Percentiles rank a stretch among this genome's conserved stretches.
Evolutionary conservation across 2,888 invertebrate species (phyloP).

Genomic region (Drosophila subquinaria): DNA sequence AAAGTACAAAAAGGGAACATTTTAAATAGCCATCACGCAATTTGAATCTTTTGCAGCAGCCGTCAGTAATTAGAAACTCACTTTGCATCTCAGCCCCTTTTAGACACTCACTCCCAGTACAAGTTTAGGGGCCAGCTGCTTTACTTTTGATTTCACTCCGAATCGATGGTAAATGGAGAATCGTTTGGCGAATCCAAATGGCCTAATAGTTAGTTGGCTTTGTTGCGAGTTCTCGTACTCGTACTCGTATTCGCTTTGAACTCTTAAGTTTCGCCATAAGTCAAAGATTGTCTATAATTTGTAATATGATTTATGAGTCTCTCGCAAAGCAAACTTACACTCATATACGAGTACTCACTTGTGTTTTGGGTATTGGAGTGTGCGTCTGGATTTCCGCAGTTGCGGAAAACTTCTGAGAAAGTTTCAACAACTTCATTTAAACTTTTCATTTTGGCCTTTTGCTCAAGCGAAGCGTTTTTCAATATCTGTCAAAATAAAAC

Average conservation of each 20-base stretch:
- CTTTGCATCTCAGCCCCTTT: slow-evolving; percentile 4
- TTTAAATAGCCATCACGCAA: slow-evolving; percentile 47
- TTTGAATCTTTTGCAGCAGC: slow-evolving; percentile 54
- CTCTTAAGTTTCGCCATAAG: slow-evolving; percentile 42
- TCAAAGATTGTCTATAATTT: slow-evolving; percentile 61
- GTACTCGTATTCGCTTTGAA: slow-evolving; percentile 49
- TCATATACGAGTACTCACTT: neutral
- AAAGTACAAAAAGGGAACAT: slow-evolving; percentile 38
- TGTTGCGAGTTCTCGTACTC: slow-evolving; percentile 14
- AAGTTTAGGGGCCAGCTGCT: slow-evolving; percentile 35
- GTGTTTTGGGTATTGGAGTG: slow-evolving; percentile 12
- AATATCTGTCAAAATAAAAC: slow-evolving; percentile 66
- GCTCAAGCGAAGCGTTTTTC: slow-evolving; percentile 39
- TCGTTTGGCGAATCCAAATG: slow-evolving; percentile 30
- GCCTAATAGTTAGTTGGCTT: slow-evolving; percentile 31
- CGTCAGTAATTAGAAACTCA: slow-evolving; percentile 62
- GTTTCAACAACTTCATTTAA: slow-evolving; percentile 55
- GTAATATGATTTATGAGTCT: slow-evolving; percentile 53
- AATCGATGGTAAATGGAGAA: slow-evolving; percentile 16
- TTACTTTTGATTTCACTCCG: slow-evolving; percentile 17
- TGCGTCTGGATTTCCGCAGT: slow-evolving; percentile 36
- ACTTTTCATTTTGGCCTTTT: slow-evolving; percentile 32
- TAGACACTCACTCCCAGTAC: neutral
- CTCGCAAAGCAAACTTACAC: slow-evolving; percentile 2
- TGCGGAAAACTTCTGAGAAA: slow-evolving; percentile 49